Evolutionary conservation across 2,888 invertebrate genomes (phyloP), one percentile per base, ranked within the genome.

Genomic region (Neelides folsomi): DNA sequence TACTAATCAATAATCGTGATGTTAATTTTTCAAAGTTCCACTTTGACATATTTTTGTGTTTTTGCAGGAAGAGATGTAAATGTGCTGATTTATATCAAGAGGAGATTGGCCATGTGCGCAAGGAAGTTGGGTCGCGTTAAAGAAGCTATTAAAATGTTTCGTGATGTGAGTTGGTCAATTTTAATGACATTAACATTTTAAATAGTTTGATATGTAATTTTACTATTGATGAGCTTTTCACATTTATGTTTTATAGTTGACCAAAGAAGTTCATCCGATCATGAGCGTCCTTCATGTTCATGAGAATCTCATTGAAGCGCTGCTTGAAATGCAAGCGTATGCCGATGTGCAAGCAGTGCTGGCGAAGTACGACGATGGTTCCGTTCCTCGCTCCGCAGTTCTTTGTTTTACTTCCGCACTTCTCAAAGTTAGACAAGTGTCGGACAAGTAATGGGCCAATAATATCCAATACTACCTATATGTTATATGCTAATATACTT

Each of bases 61-160:
- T n/a, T n/a, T n/a, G n/a, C n/a, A 79, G 78, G 89, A 63, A 76
- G 95, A 62, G 92, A 95, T 71, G 85, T 88, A 53, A 92, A 92
- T 70, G 88, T 95, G 37, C 72, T 94, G 56, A 92, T 94, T 68
- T 97, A 95, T 71, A 84, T 94, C 51, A 86, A 89, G 72, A 78
- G 95, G 51, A 78, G 97, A 57, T 72, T 93, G 55, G 97, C 94
- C n/a, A 94, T 95, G 94, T 95, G 94, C 74, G 88, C 92, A 35
- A 78, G 95, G 52, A 90, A 93, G 67, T 75, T 95, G 52, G 93
- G 94, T 10, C 85, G 90, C 66, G 75, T 94, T 59, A 87, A 92
- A 71, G 95, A 95, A 73, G 90, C 94, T 1, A 85, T 93, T 20
- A 93, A 97, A 71, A 85, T 92, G 79, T 94, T 95, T 76, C 79